These are phyloP conservation scores for Emydoidea blandingii DNA, from an alignment of 2,797 vertebrate genomes.

Conservation along the genomic window DNA sequence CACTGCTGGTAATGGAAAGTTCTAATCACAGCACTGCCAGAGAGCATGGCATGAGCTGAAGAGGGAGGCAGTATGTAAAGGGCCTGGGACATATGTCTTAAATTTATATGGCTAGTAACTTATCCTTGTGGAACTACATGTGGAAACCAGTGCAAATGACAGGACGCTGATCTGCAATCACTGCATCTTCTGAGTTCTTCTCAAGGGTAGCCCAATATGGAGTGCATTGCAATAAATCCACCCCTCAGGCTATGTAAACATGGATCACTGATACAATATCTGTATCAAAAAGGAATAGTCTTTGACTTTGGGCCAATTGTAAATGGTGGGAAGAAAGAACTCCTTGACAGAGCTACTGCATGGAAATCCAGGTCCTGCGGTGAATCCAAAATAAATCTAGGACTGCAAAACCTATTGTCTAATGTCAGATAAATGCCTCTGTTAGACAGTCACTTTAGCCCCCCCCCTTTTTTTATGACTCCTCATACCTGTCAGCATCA, in stretches of 20 bases:
- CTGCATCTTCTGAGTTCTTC: neutral
- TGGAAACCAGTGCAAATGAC: neutral
- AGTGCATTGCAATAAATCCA: neutral
- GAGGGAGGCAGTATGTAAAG: too few relatives aligned
- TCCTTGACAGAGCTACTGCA: neutral
- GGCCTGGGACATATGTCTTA: neutral
- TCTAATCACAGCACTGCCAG: neutral
- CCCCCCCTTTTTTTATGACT: neutral
- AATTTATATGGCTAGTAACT: neutral
- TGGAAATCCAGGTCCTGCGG: too few relatives aligned
- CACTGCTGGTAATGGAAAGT: neutral
- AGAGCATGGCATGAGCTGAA: too few relatives aligned
- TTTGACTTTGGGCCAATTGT: neutral
- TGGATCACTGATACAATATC: neutral
- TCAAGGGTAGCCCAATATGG: neutral
- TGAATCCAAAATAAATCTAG: neutral
- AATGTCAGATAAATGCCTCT: neutral
- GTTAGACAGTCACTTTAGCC: neutral
- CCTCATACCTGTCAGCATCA: neutral
- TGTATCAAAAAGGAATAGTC: neutral
- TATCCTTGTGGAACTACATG: neutral
- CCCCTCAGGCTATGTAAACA: neutral
- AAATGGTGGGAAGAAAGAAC: neutral
- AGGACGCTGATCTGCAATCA: neutral
- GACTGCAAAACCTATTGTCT: neutral